Evolutionary conservation across 2,888 invertebrate genomes (phyloP).

Genomic region (Eupithecia exiguata): DNA sequence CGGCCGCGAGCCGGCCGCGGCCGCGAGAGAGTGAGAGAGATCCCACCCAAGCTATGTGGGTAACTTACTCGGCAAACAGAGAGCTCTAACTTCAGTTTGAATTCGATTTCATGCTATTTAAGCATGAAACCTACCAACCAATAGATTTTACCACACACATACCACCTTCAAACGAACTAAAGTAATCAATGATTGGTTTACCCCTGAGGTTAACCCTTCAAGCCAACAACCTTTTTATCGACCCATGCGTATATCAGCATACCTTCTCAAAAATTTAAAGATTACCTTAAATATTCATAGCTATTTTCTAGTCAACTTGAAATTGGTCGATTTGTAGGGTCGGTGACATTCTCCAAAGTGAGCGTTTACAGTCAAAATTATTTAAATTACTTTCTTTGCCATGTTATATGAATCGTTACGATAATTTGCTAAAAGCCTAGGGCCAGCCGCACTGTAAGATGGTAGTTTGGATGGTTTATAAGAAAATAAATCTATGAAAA

Average conservation of each 20-base stretch:
- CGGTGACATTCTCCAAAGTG: not conserved
- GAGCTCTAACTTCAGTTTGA: too few species aligned
- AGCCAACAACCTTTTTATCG: not conserved
- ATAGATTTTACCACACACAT: not conserved
- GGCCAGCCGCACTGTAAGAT: not conserved
- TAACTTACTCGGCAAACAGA: too few species aligned
- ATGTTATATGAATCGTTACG: not conserved
- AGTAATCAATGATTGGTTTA: not conserved
- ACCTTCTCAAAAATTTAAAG: constrained; percentile 9
- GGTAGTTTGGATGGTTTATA: not conserved
- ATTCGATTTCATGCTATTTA: too few species aligned
- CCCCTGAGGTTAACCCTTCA: constrained; percentile 4
- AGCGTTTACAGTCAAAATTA: not conserved
- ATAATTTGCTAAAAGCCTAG: not conserved
- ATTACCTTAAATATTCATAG: constrained; percentile 7
- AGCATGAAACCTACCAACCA: too few species aligned
- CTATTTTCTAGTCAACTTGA: not conserved
- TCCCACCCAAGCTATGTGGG: too few species aligned
- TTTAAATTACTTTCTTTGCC: not conserved
- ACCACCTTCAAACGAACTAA: not conserved
- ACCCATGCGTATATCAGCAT: not conserved
- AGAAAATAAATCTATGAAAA: not conserved
- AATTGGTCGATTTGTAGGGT: not conserved
- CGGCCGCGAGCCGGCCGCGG: too few species aligned
- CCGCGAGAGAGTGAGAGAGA: too few species aligned